phyloP scores from a whole-genome alignment of 2,113 vertebrate genomes.

The Nannobrachium achirus region DNA sequence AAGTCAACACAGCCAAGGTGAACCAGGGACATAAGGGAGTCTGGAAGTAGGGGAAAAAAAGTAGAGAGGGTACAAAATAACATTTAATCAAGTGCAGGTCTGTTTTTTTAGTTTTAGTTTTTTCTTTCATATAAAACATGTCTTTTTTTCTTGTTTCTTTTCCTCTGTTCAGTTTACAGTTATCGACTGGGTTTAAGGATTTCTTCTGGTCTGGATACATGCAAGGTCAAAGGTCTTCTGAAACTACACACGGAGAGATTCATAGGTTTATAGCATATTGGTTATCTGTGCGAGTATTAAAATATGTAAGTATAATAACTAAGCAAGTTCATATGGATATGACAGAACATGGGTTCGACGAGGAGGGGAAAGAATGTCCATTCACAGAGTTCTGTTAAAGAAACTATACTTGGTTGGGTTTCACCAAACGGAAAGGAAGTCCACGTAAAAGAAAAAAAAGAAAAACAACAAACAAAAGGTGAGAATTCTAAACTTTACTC shows the following conservation, averaged over 20 bases:
- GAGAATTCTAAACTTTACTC: constrained; percentile 78
- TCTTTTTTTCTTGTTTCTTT: background rate
- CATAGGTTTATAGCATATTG: constrained; percentile 79
- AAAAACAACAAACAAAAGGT: background rate
- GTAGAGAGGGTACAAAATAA: constrained; percentile 43
- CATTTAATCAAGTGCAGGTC: constrained; percentile 83
- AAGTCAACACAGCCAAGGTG: constrained; percentile 66
- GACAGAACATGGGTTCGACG: constrained; percentile 77
- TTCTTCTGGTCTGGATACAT: constrained; percentile 80
- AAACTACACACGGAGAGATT: constrained; percentile 84
- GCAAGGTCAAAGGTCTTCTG: constrained; percentile 84
- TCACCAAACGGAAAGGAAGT: constrained; percentile 72
- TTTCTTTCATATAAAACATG: background rate
- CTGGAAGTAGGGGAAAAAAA: constrained; percentile 54
- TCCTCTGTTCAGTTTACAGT: constrained; percentile 66
- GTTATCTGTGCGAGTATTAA: constrained; percentile 86
- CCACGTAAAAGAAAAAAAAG: constrained; percentile 72
- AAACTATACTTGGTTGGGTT: constrained; percentile 74
- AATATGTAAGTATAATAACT: constrained; percentile 83
- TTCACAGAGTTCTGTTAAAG: constrained; percentile 52
- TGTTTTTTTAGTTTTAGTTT: constrained; percentile 55
- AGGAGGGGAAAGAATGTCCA: constrained; percentile 38
- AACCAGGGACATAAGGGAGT: constrained; percentile 33
- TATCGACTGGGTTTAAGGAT: constrained; percentile 74
- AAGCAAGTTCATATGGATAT: constrained; percentile 77